Evolutionary conservation across 2,888 invertebrate species (phyloP), one percentile per base, ranked within the genome.

Genomic region (Cantharis nigra): DNA sequence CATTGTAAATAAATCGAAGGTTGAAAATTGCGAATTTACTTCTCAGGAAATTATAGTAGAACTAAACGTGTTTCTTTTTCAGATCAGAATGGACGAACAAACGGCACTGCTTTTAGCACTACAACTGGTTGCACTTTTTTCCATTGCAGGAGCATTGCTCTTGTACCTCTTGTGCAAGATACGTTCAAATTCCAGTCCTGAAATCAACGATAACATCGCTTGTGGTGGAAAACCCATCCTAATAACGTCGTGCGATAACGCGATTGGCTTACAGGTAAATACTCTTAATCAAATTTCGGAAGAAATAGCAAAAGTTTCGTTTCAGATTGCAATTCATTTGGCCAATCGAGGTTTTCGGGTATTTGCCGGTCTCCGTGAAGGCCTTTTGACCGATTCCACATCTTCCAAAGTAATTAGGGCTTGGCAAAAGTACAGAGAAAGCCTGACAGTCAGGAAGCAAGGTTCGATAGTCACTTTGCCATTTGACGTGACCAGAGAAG

Each of bases 111-210:
- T 95, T 49, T 90, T 96, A 87, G 94, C 94, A 83, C 92, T 96
- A 85, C 96, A 96, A 89, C 90, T 96, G 84, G 92, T 95, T 80
- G 95, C 95, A 26, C 90, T 96, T 70, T 94, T 94, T 89, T 94
- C 94, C 78, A 95, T 96, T 83, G 96, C 95, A 65, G 95, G 95
- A n/a, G 95, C 95, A 30, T 90, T 96, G 82, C 90, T 96, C 81
- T 90, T 95, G 82, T 96, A 96, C 86, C 89, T 96, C 82, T 90
- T 95, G 82, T 91, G 94, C 87, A 95, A 95, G 88, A 94, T 94
- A 78, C 91, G 93, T 82, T 91, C 91, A 0, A 86, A 87, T 73
- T 88, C 87, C 26, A 86, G 84, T 62, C 89, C 90, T 10, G 89
- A 88, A 76, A 85, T 87, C 4, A 87, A 87, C 74, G 89, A 87